Base-by-base conservation (phyloP, 2,797 vertebrate species). In the Manis pentadactyla region DNA sequence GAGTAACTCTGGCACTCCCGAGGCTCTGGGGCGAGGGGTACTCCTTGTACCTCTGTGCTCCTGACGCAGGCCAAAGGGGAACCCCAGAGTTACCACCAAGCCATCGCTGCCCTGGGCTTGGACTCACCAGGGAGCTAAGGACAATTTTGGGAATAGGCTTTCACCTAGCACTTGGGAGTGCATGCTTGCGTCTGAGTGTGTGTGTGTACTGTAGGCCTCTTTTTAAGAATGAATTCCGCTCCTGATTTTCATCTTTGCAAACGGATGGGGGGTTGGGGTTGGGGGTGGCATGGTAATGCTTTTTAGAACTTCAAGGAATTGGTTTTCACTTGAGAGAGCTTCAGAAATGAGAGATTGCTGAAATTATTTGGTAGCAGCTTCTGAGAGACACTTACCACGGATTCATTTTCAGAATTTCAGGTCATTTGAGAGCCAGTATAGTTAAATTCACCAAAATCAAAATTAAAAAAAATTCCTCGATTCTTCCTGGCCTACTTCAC, bases 401-500 rank as follows among this genome's bases (percentile, higher is more conserved):
- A 83, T 90, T 96, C 90, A 85, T 75, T 94, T 98, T 95, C 77
- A 83, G 95, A 96, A 97, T 96, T 90, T 94, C 63, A 96, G 91
- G 94, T 96, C 90, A 85, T 94, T 78, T 94, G 88, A 98, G 96
- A 92, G 87, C 91, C 78, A 93, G 78, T 82, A 95, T 95, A 92
- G 97, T 95, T 94, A 97, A 97, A 96, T 97, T 97, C 96, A 97
- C 93, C 93, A 96, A 98, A 97, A 97, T 94, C 89, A 93, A 96
- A 97, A 96, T 96, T 75, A 37, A 87, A 97, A 97, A 97, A 92
- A 77, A 93, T 29, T 82, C 90, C 39, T 37, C 37, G 23, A 95
- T 96, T 96, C 96, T 97, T 95, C 93, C 94, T 97, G 96, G 97
- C 97, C 96, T 97, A 92, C 97, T 98, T 97, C 96, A 97, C 96